Evolutionary conservation across 2,113 vertebrate genomes (phyloP).

Genomic region (Mesitornis unicolor): DNA sequence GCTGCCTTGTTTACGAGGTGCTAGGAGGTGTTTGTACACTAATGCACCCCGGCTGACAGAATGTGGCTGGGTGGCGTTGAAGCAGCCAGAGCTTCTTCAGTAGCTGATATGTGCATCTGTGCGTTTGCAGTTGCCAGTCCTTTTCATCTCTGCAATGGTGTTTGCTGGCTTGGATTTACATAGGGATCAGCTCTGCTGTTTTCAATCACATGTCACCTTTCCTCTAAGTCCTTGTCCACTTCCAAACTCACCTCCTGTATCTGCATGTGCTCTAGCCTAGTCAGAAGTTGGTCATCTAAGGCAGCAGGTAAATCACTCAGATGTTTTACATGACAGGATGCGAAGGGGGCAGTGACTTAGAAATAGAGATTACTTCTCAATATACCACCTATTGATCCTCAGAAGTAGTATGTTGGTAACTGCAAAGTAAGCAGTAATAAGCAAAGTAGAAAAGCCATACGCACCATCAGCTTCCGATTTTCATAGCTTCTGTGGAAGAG

Average conservation of each 20-base stretch:
- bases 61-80: rapidly evolving
- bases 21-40: neutral
- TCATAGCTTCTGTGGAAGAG: neutral
- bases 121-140: neutral
- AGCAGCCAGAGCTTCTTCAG: neutral
- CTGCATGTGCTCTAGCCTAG: neutral
- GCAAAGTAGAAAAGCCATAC: neutral
- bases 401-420: neutral
- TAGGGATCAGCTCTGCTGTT: neutral
- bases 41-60: neutral
- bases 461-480: neutral
- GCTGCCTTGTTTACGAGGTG: neutral
- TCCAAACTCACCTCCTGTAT: neutral
- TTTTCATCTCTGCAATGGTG: rapidly evolving
- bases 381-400: neutral
- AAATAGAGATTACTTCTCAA: neutral
- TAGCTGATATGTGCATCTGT: rapidly evolving
- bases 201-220: neutral
- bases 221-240: neutral
- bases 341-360: neutral
- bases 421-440: neutral
- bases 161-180: neutral
- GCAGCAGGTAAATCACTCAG: neutral
- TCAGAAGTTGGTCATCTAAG: neutral
- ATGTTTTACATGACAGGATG: neutral